phyloP scores from a whole-genome alignment of 2,113 vertebrate genomes.

The Bubo blakistoni region DNA sequence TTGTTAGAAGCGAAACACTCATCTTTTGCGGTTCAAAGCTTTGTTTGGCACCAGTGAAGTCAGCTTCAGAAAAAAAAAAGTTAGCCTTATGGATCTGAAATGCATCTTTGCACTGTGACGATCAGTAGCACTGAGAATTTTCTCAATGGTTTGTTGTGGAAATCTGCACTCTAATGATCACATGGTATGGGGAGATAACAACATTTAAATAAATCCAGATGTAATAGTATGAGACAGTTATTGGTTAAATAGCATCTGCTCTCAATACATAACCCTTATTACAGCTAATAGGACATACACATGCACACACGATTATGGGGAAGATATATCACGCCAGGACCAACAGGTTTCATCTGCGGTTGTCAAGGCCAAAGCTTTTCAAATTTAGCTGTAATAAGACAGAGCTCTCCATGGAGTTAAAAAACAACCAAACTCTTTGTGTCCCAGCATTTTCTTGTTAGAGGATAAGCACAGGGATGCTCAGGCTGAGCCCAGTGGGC shows the following conservation, averaged over 20 bases:
- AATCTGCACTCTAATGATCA: neutral
- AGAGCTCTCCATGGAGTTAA: neutral
- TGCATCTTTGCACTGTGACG: neutral
- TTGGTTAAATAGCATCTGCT: constrained; percentile 46
- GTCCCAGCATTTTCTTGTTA: neutral
- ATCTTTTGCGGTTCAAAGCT: neutral
- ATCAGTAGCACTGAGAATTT: neutral
- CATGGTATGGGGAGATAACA: neutral
- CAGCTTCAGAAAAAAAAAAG: neutral
- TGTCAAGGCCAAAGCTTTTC: neutral
- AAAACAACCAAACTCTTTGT: neutral
- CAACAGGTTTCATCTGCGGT: neutral
- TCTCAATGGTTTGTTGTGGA: neutral
- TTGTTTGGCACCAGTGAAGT: neutral
- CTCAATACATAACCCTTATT: constrained; percentile 13
- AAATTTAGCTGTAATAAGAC: neutral
- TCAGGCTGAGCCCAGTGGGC: neutral
- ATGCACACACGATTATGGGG: neutral
- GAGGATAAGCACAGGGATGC: neutral
- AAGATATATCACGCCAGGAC: neutral
- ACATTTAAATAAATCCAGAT: constrained; percentile 8
- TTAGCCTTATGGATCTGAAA: neutral
- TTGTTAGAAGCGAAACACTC: neutral
- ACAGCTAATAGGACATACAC: neutral
- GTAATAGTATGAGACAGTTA: constrained; percentile 15